These are phyloP conservation scores for Hemibagrus guttatus DNA, from an alignment of 2,797 vertebrate species.

Conservation along the genomic window DNA sequence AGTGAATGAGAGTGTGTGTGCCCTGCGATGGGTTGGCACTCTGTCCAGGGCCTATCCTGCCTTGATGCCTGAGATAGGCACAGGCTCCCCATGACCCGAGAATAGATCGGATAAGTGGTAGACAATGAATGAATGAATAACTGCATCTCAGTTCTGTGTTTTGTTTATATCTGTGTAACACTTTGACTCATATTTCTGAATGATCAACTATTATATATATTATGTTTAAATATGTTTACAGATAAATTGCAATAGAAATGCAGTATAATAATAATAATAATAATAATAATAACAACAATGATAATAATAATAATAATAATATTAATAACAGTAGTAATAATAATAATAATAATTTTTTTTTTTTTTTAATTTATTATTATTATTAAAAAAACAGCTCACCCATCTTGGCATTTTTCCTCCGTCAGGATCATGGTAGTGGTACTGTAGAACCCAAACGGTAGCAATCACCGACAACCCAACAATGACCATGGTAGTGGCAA, in stretches of 20 bases:
- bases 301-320: neutral
- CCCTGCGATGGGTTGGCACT: too few relatives aligned
- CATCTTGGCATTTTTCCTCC: slow-evolving; percentile 79
- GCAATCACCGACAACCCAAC: slow-evolving; percentile 79
- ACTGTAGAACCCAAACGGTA: slow-evolving; percentile 77
- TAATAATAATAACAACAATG: too few relatives aligned
- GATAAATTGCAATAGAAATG: neutral
- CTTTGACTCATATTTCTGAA: neutral
- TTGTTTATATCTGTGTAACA: neutral
- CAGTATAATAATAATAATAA: neutral
- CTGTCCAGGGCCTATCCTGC: too few relatives aligned
- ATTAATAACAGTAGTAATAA: neutral
- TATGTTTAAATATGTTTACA: neutral
- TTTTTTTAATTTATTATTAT: neutral
- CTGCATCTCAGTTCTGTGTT: slow-evolving; percentile 24
- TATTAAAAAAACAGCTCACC: slow-evolving; percentile 63
- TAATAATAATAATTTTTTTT: neutral
- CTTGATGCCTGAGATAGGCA: too few relatives aligned
- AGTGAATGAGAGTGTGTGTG: too few relatives aligned
- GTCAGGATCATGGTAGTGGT: slow-evolving; percentile 78
- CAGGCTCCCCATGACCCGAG: too few relatives aligned
- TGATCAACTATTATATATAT: neutral
- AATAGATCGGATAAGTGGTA: too few relatives aligned
- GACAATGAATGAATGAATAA: too few relatives aligned
- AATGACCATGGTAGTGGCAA: slow-evolving; percentile 79